A percentile compares a stretch with the other conserved stretches of the same genome.
Evolutionary conservation across 1,140 invertebrate species (phyloP).

Genomic region (Vollenhovia emeryi): DNA sequence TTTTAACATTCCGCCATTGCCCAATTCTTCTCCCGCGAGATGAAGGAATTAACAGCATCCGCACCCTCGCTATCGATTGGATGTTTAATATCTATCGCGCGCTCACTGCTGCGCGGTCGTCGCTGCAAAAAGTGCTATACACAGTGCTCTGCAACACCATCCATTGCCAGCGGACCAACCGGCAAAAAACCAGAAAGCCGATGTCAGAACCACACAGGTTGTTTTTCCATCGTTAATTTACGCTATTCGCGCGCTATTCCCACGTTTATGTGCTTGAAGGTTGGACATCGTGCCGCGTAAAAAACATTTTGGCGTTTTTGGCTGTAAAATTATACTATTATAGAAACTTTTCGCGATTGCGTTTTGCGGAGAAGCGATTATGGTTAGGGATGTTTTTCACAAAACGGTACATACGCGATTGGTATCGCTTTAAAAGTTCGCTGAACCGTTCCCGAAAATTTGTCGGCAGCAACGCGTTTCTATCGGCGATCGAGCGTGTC

Average conservation of each 20-base stretch:
- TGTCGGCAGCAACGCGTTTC: constrained; percentile 17
- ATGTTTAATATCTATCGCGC: constrained; percentile 31
- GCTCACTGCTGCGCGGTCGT: not conserved
- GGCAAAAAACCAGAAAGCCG: not conserved
- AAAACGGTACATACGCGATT: not conserved
- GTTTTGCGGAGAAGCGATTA: not conserved
- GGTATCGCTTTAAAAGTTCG: constrained; percentile 6
- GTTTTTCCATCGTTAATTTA: constrained; percentile 17
- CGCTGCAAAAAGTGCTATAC: not conserved
- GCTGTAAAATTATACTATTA: not conserved
- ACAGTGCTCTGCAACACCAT: not conserved
- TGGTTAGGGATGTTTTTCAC: not conserved
- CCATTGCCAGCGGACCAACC: not conserved
- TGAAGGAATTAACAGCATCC: not conserved
- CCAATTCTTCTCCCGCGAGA: not conserved
- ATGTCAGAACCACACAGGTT: not conserved
- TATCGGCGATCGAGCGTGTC: constrained; percentile 46
- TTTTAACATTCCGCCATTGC: not conserved
- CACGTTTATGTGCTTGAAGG: not conserved
- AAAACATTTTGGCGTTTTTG: not conserved
- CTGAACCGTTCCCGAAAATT: not conserved
- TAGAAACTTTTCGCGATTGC: no score
- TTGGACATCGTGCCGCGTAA: not conserved
- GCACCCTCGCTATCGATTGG: not conserved
- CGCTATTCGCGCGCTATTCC: not conserved